Evolutionary conservation across 2,888 invertebrate genomes (phyloP).

Genomic region (Ischnus inquisitorius): DNA sequence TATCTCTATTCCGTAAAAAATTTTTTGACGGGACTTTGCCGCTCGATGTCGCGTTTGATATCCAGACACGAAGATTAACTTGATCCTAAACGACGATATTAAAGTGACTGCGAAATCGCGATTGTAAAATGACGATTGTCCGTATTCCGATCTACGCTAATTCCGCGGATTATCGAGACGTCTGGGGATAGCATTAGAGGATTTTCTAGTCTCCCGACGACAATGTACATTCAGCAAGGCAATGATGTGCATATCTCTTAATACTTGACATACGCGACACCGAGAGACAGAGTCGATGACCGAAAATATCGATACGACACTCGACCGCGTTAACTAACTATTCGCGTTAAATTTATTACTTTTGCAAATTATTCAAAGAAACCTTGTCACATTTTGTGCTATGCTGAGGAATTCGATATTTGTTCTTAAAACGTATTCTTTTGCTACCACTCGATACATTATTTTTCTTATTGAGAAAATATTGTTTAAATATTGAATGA

Average conservation of each 20-base stretch:
- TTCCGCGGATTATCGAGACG: not conserved
- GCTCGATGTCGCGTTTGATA: not conserved
- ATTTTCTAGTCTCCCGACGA: not conserved
- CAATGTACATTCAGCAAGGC: not conserved
- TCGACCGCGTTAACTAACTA: not conserved
- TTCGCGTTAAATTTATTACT: too few relatives aligned
- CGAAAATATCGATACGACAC: not conserved
- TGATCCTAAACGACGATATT: not conserved
- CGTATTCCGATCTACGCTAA: slow-evolving; percentile 14
- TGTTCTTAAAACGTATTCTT: too few relatives aligned
- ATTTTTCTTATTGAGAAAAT: not conserved
- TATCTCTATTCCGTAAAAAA: not conserved
- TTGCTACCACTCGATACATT: not conserved
- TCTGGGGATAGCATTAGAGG: slow-evolving; percentile 29
- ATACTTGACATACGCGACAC: not conserved
- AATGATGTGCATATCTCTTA: not conserved
- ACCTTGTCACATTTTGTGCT: too few relatives aligned
- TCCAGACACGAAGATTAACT: slow-evolving; percentile 7
- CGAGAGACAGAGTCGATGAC: slow-evolving; percentile 14
- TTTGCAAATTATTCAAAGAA: too few relatives aligned
- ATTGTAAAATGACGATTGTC: not conserved
- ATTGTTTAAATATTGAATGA: not conserved
- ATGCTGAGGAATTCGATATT: not conserved
- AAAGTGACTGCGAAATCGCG: slow-evolving; percentile 1
- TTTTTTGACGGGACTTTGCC: not conserved